A percentile compares a stretch with the other conserved stretches of the same genome.
phyloP scores from a whole-genome alignment of 2,113 vertebrate species.

The Menidia beryllina region DNA sequence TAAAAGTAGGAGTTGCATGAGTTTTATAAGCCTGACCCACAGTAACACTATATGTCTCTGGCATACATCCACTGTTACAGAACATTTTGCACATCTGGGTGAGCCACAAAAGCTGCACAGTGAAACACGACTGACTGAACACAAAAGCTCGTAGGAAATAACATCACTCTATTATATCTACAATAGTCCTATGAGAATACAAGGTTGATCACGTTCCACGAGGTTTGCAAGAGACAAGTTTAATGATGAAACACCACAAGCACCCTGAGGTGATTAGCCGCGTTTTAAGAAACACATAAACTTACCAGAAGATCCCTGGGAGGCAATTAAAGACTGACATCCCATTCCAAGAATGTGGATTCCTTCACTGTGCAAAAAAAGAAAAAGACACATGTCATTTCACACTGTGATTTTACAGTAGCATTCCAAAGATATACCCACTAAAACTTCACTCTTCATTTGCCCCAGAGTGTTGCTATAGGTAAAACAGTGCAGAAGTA shows the following conservation, averaged over 20 bases:
- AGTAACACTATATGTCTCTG: slow-evolving; percentile 54
- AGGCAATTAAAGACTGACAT: slow-evolving; percentile 45
- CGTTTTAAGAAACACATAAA: slow-evolving; percentile 42
- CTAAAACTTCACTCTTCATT: slow-evolving; percentile 37
- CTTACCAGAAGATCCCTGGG: slow-evolving; percentile 60
- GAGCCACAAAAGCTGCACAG: slow-evolving; percentile 23
- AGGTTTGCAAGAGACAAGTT: slow-evolving; percentile 32
- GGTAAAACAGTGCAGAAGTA: slow-evolving; percentile 23
- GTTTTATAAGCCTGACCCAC: slow-evolving; percentile 56
- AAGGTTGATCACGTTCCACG: slow-evolving; percentile 9
- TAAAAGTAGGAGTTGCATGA: slow-evolving; percentile 56
- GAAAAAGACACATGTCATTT: slow-evolving; percentile 58
- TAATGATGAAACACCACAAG: slow-evolving; percentile 32
- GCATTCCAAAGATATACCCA: not conserved
- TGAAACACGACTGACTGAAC: slow-evolving; percentile 29
- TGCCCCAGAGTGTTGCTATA: slow-evolving; percentile 52
- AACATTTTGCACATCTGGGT: slow-evolving; percentile 16
- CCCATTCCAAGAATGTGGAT: slow-evolving; percentile 57
- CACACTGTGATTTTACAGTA: slow-evolving; percentile 28
- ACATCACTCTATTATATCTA: slow-evolving; percentile 10
- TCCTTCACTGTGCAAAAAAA: slow-evolving; percentile 57
- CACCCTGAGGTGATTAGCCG: slow-evolving; percentile 24
- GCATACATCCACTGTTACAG: slow-evolving; percentile 26
- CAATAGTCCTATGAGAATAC: slow-evolving; percentile 6
- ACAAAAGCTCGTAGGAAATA: slow-evolving; percentile 9